These are phyloP conservation scores for Podilymbus podiceps DNA, from an alignment of 2,113 vertebrate genomes.

Conservation along the genomic window DNA sequence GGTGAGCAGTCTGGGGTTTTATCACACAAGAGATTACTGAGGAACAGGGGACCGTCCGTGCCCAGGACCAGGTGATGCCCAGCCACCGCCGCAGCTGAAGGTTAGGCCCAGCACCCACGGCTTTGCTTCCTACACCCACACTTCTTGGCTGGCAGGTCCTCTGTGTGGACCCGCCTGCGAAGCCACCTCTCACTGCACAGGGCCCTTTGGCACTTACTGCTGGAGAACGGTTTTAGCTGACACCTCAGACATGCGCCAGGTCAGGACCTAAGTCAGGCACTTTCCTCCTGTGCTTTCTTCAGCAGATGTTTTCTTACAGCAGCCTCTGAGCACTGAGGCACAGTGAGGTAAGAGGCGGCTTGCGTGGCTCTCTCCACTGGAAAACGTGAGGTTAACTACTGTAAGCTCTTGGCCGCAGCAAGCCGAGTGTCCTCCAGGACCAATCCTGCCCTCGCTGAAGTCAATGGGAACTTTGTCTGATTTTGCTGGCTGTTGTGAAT, in stretches of 20 bases:
- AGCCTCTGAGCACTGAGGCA: background rate
- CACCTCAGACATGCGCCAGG: background rate
- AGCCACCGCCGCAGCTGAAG: background rate
- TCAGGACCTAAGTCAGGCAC: background rate
- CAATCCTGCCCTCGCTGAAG: background rate
- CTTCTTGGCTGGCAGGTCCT: background rate
- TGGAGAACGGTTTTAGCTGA: background rate
- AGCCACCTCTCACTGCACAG: rapidly evolving
- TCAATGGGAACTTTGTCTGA: background rate
- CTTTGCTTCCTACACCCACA: background rate
- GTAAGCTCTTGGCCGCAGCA: background rate
- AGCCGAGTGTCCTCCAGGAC: background rate
- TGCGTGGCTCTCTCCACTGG: background rate
- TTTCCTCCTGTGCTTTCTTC: background rate
- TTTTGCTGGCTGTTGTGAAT: background rate
- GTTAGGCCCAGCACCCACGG: background rate
- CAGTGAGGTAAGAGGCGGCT: background rate
- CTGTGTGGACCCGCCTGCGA: background rate
- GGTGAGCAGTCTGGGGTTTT: background rate
- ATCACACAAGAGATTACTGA: background rate
- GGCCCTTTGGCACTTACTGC: background rate
- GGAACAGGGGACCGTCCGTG: background rate
- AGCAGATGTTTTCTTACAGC: background rate
- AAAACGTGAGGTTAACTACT: background rate
- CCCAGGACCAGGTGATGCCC: background rate